phyloP scores from a whole-genome alignment of 1,140 invertebrate species.

The Ephestia elutella region DNA sequence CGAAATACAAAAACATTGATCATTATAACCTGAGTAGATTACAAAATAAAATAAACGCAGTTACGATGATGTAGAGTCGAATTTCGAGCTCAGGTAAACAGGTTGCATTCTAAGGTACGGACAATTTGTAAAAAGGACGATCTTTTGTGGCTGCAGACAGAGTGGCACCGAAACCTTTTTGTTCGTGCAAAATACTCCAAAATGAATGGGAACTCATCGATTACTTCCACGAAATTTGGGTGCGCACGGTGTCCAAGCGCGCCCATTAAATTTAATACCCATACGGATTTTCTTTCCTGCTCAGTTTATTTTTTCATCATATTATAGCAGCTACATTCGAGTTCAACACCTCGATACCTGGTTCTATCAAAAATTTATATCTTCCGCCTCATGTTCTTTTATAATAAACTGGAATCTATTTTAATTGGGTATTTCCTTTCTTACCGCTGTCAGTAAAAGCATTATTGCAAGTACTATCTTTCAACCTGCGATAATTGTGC shows the following conservation, averaged over 20 bases:
- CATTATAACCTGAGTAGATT: constrained; percentile 39
- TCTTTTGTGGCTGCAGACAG: constrained; percentile 66
- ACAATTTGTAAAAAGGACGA: constrained; percentile 48
- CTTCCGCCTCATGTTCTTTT: not conserved
- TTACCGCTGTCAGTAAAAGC: not conserved
- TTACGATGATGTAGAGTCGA: constrained; percentile 32
- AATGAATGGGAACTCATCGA: constrained; percentile 43
- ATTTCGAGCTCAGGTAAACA: constrained; percentile 30
- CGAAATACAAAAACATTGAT: constrained; percentile 52
- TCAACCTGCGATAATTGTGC: not conserved
- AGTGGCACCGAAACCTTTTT: constrained; percentile 65
- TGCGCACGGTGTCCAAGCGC: not conserved
- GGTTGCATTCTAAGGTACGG: constrained; percentile 58
- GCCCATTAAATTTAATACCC: constrained; percentile 3
- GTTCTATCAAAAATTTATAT: not conserved
- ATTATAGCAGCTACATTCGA: not conserved
- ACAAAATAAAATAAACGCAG: constrained; percentile 32
- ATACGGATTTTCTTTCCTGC: constrained; percentile 3
- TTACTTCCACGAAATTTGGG: constrained; percentile 43
- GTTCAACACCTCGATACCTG: not conserved
- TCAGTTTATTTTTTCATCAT: not conserved
- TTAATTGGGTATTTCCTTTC: constrained; percentile 2
- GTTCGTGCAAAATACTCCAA: constrained; percentile 44
- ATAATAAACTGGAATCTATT: constrained; percentile 1
- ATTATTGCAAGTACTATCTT: not conserved